A percentile compares a stretch with the other conserved stretches of the same genome.
Conservation (phyloP, 53 echinoderm and acorn worm species). For the Henricia sp. region DNA sequence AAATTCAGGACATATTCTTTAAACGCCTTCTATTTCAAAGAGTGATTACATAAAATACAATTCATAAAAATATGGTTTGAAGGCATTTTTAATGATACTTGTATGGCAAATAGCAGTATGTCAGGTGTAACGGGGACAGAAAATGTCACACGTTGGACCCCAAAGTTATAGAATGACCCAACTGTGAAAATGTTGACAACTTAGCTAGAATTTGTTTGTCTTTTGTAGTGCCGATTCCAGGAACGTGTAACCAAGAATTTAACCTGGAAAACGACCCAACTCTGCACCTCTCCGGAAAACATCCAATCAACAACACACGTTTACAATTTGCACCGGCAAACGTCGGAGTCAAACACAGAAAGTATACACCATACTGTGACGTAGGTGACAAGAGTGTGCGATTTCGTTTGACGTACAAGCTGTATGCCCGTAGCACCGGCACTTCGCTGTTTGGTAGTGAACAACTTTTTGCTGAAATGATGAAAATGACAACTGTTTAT, state of each 20-base stretch:
- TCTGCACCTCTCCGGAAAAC: slow-evolving; percentile 61
- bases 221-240: slow-evolving; percentile 81
- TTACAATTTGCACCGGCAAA: slow-evolving; percentile 82
- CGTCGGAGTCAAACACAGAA: slow-evolving; percentile 58
- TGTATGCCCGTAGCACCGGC: slow-evolving; percentile 73
- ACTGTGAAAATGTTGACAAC: too few species aligned
- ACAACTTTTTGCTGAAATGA: slow-evolving; percentile 63
- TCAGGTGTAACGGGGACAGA: too few species aligned
- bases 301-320: slow-evolving; percentile 55
- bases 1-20: too few species aligned
- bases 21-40: too few species aligned
- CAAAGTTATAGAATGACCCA: too few species aligned
- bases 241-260: slow-evolving; percentile 79
- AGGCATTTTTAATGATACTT: too few species aligned
- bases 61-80: too few species aligned
- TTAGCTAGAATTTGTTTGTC: too few species aligned
- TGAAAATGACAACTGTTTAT: slow-evolving; percentile 79
- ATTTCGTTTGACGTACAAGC: slow-evolving; percentile 68
- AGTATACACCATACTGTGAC: slow-evolving; percentile 35
- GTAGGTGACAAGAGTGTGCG: not conserved
- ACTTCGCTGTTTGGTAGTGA: slow-evolving; percentile 24
- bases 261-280: slow-evolving; percentile 80
- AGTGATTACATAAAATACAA: too few species aligned
- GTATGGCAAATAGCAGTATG: too few species aligned
- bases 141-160: too few species aligned